phyloP scores from a whole-genome alignment of 1,140 invertebrate species.

The Drosophila burlai region DNA sequence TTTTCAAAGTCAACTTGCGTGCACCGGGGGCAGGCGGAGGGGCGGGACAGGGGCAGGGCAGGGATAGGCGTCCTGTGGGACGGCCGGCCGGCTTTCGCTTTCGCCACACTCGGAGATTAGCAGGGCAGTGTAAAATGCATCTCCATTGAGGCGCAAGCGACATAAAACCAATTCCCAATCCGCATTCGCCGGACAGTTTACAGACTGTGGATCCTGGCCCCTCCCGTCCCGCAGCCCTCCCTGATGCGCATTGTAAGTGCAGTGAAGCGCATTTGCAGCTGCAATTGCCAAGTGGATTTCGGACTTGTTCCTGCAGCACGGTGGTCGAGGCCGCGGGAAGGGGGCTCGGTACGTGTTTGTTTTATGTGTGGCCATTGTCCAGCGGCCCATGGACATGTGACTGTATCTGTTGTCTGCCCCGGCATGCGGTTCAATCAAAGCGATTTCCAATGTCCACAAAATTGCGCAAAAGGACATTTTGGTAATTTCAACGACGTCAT shows the following conservation, averaged over 20 bases:
- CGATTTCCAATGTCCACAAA: constrained; percentile 83
- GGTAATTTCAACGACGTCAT: constrained; percentile 76
- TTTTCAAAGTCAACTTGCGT: constrained; percentile 81
- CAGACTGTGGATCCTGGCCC: constrained; percentile 36
- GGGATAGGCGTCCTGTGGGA: constrained; percentile 1
- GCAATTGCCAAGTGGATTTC: constrained; percentile 79
- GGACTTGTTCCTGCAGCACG: constrained; percentile 50
- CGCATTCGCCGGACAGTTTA: constrained; percentile 59
- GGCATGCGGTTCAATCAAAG: constrained; percentile 82
- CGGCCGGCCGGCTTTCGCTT: constrained; percentile 38
- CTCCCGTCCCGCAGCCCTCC: constrained; percentile 5
- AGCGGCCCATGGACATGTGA: constrained; percentile 49
- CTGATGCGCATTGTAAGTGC: constrained; percentile 73
- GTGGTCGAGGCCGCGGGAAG: constrained; percentile 17
- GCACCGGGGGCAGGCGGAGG: background rate
- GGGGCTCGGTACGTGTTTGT: constrained; percentile 63
- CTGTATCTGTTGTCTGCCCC: constrained; percentile 62
- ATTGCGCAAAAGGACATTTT: constrained; percentile 83
- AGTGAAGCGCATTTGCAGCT: constrained; percentile 77
- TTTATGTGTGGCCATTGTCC: constrained; percentile 80
- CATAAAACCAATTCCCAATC: constrained; percentile 78
- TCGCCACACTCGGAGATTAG: constrained; percentile 75
- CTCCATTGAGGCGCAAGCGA: constrained; percentile 80
- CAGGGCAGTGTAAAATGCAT: constrained; percentile 78
- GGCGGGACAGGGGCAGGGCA: background rate